Conservation (phyloP, 2,113 vertebrate genomes). For the Lophotis ruficrista region DNA sequence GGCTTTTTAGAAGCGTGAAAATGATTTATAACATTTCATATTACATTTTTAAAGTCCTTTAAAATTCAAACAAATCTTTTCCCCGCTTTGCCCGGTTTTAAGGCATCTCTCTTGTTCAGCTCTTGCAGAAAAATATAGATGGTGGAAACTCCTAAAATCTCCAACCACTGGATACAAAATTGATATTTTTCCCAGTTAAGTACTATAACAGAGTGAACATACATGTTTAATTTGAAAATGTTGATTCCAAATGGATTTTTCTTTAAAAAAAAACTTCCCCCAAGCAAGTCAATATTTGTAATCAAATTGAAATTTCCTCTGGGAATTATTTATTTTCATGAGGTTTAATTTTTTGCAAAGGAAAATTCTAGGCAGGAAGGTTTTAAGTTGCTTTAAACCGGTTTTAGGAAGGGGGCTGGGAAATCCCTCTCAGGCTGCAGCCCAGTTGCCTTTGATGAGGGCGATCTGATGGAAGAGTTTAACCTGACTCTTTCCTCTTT, state of each 20-base stretch:
- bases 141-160: slow-evolving; percentile 54
- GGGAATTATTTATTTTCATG: slow-evolving; percentile 65
- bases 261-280: slow-evolving; percentile 43
- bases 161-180: slow-evolving; percentile 23
- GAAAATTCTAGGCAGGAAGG: background rate
- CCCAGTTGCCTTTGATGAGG: background rate
- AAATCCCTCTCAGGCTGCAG: slow-evolving; percentile 4
- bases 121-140: background rate
- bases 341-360: slow-evolving; percentile 52
- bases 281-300: slow-evolving; percentile 70
- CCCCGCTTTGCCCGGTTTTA: background rate
- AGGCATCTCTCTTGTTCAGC: background rate
- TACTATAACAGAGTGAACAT: background rate
- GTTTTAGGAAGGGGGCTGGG: background rate
- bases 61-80: slow-evolving; percentile 34
- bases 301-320: slow-evolving; percentile 68
- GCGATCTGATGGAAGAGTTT: background rate
- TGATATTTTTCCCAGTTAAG: slow-evolving; percentile 46
- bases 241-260: slow-evolving; percentile 70
- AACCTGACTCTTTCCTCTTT: background rate
- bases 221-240: slow-evolving; percentile 67
- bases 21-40: slow-evolving; percentile 31
- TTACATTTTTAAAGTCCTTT: background rate
- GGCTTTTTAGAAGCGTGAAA: background rate
- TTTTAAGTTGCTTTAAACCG: slow-evolving; percentile 1